These are phyloP conservation scores for Falco columbarius DNA, from an alignment of 2,797 vertebrate species.

Conservation along the genomic window DNA sequence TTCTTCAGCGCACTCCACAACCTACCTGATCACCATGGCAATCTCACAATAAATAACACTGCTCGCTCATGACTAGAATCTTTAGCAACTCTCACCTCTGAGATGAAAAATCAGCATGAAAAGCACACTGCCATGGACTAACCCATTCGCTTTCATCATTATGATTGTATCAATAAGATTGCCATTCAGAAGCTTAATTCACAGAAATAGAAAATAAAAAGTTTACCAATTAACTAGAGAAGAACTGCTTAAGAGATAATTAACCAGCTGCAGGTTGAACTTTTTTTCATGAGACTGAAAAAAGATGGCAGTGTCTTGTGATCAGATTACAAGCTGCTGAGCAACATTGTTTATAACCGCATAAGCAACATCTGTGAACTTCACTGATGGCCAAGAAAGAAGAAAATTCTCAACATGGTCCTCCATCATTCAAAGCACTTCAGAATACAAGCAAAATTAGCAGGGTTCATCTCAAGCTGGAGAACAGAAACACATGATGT, in stretches of 20 bases:
- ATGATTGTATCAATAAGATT: neutral
- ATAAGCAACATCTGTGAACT: conserved; percentile 6
- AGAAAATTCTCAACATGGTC: neutral
- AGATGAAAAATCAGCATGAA: neutral
- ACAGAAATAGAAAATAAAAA: neutral
- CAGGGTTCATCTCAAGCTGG: neutral
- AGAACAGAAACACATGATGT: neutral
- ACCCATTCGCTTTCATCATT: neutral
- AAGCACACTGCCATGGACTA: neutral
- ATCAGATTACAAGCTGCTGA: conserved; percentile 17
- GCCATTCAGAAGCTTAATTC: neutral
- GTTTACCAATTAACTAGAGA: neutral
- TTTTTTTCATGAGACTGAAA: neutral
- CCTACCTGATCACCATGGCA: conserved; percentile 18
- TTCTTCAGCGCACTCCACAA: neutral
- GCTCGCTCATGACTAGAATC: neutral
- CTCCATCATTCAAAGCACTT: neutral
- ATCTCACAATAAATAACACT: neutral
- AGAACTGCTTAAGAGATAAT: neutral
- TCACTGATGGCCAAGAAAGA: neutral
- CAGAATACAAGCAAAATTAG: neutral
- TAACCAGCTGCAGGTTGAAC: neutral
- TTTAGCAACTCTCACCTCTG: neutral
- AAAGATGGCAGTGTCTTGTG: neutral
- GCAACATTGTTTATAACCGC: neutral